A percentile compares a stretch with the other conserved stretches of the same genome.
These are phyloP conservation scores for Aphidius ervi DNA, from an alignment of 1,140 invertebrate genomes.

Conservation along the genomic window DNA sequence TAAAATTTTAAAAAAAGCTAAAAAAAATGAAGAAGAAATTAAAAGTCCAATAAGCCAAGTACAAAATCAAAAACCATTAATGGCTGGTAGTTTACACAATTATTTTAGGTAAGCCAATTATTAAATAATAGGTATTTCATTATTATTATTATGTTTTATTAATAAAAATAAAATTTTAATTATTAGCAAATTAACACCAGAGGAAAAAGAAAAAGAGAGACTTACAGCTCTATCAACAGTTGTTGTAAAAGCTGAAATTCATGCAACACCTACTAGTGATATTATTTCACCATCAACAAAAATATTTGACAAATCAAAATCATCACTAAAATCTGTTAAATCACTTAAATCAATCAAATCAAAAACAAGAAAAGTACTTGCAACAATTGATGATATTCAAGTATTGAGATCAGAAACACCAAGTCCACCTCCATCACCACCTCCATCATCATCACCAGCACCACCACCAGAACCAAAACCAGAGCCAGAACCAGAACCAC, in stretches of 20 bases:
- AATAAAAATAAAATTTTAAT: background rate
- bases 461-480: background rate
- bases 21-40: slow-evolving; percentile 23
- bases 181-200: slow-evolving; percentile 33
- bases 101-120: slow-evolving; percentile 48
- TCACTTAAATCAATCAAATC: slow-evolving; percentile 8
- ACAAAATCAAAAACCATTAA: slow-evolving; percentile 26
- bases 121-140: too few relatives aligned
- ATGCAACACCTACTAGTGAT: slow-evolving; percentile 12
- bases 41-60: background rate
- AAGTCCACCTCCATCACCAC: background rate
- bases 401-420: slow-evolving; percentile 19
- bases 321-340: background rate
- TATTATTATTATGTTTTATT: background rate
- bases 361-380: slow-evolving; percentile 18
- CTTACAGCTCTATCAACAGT: slow-evolving; percentile 29
- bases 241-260: slow-evolving; percentile 39
- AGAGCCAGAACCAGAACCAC: slow-evolving; percentile 4
- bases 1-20: slow-evolving; percentile 32
- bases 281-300: background rate
- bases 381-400: slow-evolving; percentile 29
- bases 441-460: slow-evolving; percentile 23
- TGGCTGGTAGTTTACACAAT: slow-evolving; percentile 37
- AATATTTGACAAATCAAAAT: background rate
- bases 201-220: slow-evolving; percentile 27